Evolutionary conservation across 2,888 invertebrate species (phyloP), one percentile per base, ranked within the genome.

Genomic region (Mythimna albipuncta): DNA sequence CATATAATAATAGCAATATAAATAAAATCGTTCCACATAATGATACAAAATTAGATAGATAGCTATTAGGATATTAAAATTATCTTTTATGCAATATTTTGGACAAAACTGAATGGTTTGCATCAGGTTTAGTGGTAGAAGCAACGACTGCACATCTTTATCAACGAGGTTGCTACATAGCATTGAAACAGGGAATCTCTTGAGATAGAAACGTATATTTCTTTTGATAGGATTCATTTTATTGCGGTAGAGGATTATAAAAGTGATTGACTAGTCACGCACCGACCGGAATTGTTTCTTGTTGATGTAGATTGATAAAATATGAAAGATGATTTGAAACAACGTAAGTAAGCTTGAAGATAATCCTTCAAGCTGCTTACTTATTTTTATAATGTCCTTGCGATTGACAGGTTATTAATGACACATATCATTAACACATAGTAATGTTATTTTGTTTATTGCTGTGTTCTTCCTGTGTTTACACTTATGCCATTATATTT

Each of bases 21-120:
- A 21, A 32, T 11, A 58, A 13, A 0, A 72, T 41, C 1, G 32
- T 73, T 2, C 19, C 57, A 57, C 72, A 63, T 2, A 73, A 5
- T 6, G 72, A 73, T 7, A 57, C 5, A 6, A 63, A 32, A 32
- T 63, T 73, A 2, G 57, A 57, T 4, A 54, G 2, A 26, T n/a
- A 19, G 16, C n/a, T 73, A n/a, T 74, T 73, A 0, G 64, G n/a
- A 10, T 26, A 6, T 35, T 64, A 2, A 10, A 52, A 16, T 74
- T 73, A 16, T 73, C 7, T 10, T 16, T 44, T 13, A 73, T 73
- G 9, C 44, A 19, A 64, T 73, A 64, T 21, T 73, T 73, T 13
- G 72, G 64, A 44, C 21, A 73, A 9, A 44, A 58, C 3, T 16
- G 13, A 19, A 72, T 16, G 6, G 9, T 41, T 50, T 72, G 50